Percentiles rank a stretch among this genome's conserved stretches.
Conservation (phyloP, 2,797 vertebrate genomes). For the Fringilla coelebs region DNA sequence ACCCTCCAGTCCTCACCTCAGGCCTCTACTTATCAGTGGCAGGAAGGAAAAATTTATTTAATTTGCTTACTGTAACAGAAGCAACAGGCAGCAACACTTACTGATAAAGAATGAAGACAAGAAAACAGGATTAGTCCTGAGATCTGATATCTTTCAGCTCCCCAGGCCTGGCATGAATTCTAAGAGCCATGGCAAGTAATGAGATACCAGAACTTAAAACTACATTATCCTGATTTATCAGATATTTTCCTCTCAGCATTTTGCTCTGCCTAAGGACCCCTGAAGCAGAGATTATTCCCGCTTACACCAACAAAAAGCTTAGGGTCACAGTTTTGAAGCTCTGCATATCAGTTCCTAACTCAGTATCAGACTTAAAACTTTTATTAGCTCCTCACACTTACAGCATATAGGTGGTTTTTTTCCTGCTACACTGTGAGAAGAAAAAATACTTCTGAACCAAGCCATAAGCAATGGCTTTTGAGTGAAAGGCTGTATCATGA, state of each 20-base stretch:
- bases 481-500: background rate
- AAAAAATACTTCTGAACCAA: background rate
- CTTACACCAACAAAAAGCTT: background rate
- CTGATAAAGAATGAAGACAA: constrained; percentile 27
- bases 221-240: constrained; percentile 43
- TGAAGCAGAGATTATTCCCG: constrained; percentile 22
- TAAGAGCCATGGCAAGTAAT: constrained; percentile 14
- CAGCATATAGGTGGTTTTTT: background rate
- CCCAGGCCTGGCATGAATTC: constrained; percentile 22
- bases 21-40: background rate
- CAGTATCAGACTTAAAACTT: constrained; percentile 1
- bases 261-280: constrained; percentile 28
- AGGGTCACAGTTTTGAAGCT: background rate
- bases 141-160: constrained; percentile 36
- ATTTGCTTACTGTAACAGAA: constrained; percentile 35
- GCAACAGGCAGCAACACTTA: background rate
- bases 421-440: background rate
- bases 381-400: background rate
- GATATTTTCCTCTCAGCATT: constrained; percentile 26
- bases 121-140: constrained; percentile 47
- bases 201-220: constrained; percentile 50
- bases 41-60: constrained; percentile 25
- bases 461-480: background rate
- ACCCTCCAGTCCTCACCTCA: background rate
- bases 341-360: background rate